phyloP scores from a whole-genome alignment of 2,888 invertebrate species.

The Dermolepida albohirtum region DNA sequence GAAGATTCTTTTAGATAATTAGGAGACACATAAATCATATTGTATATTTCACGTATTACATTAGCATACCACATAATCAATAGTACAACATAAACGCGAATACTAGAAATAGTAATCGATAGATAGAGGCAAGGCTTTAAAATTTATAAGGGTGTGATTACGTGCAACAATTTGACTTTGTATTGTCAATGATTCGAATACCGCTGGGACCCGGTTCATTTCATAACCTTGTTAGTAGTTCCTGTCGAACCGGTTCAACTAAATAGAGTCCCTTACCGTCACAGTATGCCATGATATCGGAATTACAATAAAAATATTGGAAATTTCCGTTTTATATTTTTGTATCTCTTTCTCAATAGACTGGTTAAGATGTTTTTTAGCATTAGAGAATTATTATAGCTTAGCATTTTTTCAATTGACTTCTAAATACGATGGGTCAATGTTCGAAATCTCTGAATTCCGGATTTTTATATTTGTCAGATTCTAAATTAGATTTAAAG shows the following conservation, averaged over 20 bases:
- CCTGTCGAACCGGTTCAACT: slow-evolving; percentile 4
- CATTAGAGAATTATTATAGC: too few species aligned
- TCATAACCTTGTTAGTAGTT: slow-evolving; percentile 28
- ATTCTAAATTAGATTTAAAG: too few species aligned
- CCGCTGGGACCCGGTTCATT: slow-evolving; percentile 14
- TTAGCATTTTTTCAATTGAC: too few species aligned
- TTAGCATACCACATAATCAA: slow-evolving; percentile 39
- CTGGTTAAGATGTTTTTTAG: too few species aligned
- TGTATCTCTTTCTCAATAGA: neutral
- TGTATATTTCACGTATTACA: slow-evolving; percentile 25
- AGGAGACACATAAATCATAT: slow-evolving; percentile 36
- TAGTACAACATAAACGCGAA: slow-evolving; percentile 3
- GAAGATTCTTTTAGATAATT: slow-evolving; percentile 33
- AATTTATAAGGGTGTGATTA: slow-evolving; percentile 24
- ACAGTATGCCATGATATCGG: neutral
- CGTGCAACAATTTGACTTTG: slow-evolving; percentile 13
- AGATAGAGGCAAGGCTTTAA: slow-evolving; percentile 22
- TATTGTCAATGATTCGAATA: slow-evolving; percentile 17
- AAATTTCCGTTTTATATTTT: neutral
- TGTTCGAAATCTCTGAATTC: too few species aligned
- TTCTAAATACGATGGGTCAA: too few species aligned
- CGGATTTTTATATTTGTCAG: too few species aligned
- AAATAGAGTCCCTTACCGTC: neutral
- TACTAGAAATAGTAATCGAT: slow-evolving; percentile 27
- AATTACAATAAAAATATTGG: too few species aligned